phyloP scores from a whole-genome alignment of 2,888 invertebrate species.

The Kuschelorhynchus macadamiae region DNA sequence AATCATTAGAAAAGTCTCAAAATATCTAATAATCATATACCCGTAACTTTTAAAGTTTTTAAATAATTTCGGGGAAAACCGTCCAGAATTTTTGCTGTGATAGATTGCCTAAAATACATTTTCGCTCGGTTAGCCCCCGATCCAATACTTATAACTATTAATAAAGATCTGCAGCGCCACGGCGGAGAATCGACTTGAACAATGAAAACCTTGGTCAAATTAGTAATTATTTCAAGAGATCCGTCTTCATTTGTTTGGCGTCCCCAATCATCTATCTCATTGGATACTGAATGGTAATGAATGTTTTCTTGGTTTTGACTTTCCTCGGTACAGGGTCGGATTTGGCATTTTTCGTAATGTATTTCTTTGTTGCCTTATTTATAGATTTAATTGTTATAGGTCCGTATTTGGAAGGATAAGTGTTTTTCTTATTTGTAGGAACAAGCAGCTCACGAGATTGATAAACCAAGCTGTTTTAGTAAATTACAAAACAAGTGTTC shows the following conservation, averaged over 20 bases:
- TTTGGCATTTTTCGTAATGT: not conserved
- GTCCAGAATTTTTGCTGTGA: constrained; percentile 35
- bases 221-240: constrained; percentile 69
- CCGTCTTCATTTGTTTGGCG: constrained; percentile 69
- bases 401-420: no score
- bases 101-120: constrained; percentile 39
- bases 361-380: no score
- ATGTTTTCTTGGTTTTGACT: constrained; percentile 56
- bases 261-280: constrained; percentile 70
- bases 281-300: constrained; percentile 70
- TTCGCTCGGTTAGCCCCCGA: constrained; percentile 35
- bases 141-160: constrained; percentile 58
- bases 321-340: constrained; percentile 24
- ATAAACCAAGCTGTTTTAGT: no score
- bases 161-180: constrained; percentile 60
- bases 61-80: no score
- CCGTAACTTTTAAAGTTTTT: no score
- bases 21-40: no score
- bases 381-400: no score
- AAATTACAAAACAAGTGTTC: no score
- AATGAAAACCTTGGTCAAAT: constrained; percentile 69
- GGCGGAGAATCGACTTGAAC: constrained; percentile 57
- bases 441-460: no score
- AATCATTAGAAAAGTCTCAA: no score
- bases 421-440: no score